Percentiles rank a stretch among this genome's conserved stretches.
These are phyloP conservation scores for Mantis religiosa DNA, from an alignment of 2,888 invertebrate genomes.

Conservation along the genomic window DNA sequence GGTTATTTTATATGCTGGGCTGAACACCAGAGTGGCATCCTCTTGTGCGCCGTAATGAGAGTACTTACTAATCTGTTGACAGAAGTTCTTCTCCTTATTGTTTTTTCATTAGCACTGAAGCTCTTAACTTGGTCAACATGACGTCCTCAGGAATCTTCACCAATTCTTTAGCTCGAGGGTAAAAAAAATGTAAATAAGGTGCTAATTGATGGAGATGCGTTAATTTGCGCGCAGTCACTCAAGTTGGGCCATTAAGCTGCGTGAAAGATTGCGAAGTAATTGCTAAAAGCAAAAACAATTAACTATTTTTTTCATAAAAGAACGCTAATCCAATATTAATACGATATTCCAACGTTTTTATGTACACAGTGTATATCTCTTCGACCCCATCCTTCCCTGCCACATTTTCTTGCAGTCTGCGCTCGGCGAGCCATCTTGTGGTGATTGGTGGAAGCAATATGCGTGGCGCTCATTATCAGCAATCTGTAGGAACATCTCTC, in stretches of 20 bases:
- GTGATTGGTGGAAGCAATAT: conserved; percentile 28
- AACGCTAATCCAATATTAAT: conserved; percentile 11
- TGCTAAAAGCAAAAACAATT: neutral
- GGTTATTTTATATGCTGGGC: neutral
- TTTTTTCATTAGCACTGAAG: neutral
- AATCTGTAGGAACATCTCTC: conserved; percentile 21
- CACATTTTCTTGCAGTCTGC: conserved; percentile 1
- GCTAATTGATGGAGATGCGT: neutral
- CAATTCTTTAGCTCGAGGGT: neutral
- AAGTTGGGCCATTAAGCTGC: neutral
- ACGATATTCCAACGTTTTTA: neutral
- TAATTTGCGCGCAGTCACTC: neutral
- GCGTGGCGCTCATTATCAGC: conserved; percentile 25
- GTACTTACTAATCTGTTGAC: neutral
- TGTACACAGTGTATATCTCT: neutral
- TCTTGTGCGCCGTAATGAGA: neutral
- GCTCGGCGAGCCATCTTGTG: neutral
- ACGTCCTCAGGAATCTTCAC: neutral
- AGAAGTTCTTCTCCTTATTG: neutral
- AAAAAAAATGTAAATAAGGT: neutral
- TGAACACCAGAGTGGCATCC: neutral
- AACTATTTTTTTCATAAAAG: neutral
- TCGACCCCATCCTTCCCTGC: neutral
- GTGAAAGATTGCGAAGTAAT: conserved; percentile 5
- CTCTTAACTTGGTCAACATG: neutral